Evolutionary conservation across 2,888 invertebrate species (phyloP), one percentile per base, ranked within the genome.

Genomic region (Drosophila dives): DNA sequence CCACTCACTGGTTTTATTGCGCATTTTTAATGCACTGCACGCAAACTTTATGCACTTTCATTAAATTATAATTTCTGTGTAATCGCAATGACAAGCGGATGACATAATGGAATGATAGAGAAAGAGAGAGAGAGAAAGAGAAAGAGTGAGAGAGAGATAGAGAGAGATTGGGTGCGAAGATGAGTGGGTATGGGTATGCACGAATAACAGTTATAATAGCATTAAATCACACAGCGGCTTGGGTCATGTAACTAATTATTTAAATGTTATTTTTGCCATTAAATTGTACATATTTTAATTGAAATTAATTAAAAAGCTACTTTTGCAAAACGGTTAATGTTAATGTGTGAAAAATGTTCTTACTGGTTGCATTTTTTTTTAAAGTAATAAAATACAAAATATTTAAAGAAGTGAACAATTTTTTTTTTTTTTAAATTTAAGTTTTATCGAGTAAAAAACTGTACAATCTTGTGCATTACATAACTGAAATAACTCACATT

Each of bases 211-310:
- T 63, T 70, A 60, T 62, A 62, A 75, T 62, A 51, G 64, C 67
- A 62, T 58, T 66, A 51, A 58, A 67, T 75, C 59, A 64, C 50
- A 62, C 33, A 11, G 38, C 33, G 42, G 60, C 59, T 53, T 56
- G 56, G 61, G 45, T 54, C 71, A 65, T 72, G 78, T 80, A 89
- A 84, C 77, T 76, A 84, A 89, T 86, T 89, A 81, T 84, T 89
- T 80, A 78, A 85, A 85, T 86, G 72, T 71, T 76, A 64, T 86
- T 81, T 80, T 60, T 53, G 60, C 48, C 77, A 79, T 81, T 84
- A 81, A 83, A 58, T 67, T 67, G 56, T 20, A 53, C 69, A 74
- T 69, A 71, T 70, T 76, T 84, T 78, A 84, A 86, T 84, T 86
- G 74, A 80, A 81, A 89, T 84, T 74, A 80, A 86, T 89, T 86